Evolutionary conservation across 2,888 invertebrate species (phyloP), one percentile per base, ranked within the genome.

Genomic region (Eristalinus sepulchralis): DNA sequence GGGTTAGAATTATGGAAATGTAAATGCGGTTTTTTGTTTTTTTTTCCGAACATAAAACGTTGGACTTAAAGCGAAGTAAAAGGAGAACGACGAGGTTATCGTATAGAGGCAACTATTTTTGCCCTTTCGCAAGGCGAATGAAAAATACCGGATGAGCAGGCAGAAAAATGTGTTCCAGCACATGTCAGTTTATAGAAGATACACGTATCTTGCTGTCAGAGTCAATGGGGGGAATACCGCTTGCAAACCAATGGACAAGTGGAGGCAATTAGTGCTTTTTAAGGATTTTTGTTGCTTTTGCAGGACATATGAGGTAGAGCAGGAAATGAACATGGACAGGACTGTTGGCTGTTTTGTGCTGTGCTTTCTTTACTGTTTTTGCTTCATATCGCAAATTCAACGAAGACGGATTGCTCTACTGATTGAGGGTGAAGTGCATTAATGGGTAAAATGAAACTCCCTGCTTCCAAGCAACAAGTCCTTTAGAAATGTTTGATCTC

Each of bases 1-100:
- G 70, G 31, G 13, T n/a, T 34, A 6, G 55, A 73, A 71, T 83
- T 83, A 86, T 83, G 78, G 39, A 83, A 79, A 78, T 75, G 81
- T 64, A 64, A 34, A 22, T 81, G 63, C 34, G 39, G 39, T 70
- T 39, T 33, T 34, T 34, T 4, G 2, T 75, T 27, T 63, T 9
- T 0, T 27, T 33, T 39, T 47, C 13, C 17, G 4, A 20, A 47
- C 10, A 67, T 31, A 55, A 24, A 27, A 39, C 6, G 63, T 57
- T 27, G 62, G 11, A 47, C 6, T 6, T 9, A 4, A 70, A 34
- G 13, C 13, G 53, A 73, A 24, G 36, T 13, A 17, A 39, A 70
- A 59, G 24, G 17, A 10, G 10, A 34, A 24, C 27, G 20, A 53
- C 33, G 33, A 33, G 22, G 22, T 71, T 22, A 64, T 60, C 72